Base-by-base conservation (phyloP, 2,113 vertebrate species). In the Atherinomorus stipes region DNA sequence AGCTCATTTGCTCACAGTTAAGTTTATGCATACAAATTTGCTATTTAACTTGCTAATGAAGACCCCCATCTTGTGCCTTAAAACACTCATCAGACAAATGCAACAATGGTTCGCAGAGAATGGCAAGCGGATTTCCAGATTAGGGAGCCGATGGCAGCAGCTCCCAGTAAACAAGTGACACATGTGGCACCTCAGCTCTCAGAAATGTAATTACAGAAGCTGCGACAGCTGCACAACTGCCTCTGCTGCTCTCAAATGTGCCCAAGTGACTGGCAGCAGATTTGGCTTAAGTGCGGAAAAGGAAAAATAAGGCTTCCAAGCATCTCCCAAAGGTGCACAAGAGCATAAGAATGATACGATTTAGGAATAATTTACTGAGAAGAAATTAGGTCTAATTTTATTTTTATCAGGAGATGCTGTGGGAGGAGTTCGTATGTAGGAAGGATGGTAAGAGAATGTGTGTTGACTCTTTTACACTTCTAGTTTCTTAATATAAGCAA, bases 11-110 rank as follows among this genome's bases (percentile, higher is more conserved):
- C 65, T 70, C 67, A 26, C 66, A 82, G 81, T 52, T 7, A 60
- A 64, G 56, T 74, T 69, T 68, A 57, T 84, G 76, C 73, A 90
- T 87, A 85, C 74, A 80, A 81, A 85, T 79, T 38, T 52, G 21
- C 78, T 71, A 58, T 74, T 86, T 85, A 77, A 83, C 74, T 79
- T 85, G 73, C 73, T 85, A 75, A 88, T 89, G 77, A 82, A 77
- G 73, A 54, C 47, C 64, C 42, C 25, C 26, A 8, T 64, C 53
- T 50, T 23, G 52, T 56, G 77, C 47, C 68, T 73, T n/a, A 2
- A 50, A 81, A 72, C 56, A 25, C 76, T 74, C 74, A 0, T 74
- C 60, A 65, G 77, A 67, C 68, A 69, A 73, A 83, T 12, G 70
- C 45, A 45, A 69, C 63, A 63, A 37, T 49, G 67, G 67, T 34